Percentiles rank a stretch among this genome's conserved stretches.
Evolutionary conservation across 2,113 vertebrate genomes (phyloP).

Genomic region (Callithrix jacchus): DNA sequence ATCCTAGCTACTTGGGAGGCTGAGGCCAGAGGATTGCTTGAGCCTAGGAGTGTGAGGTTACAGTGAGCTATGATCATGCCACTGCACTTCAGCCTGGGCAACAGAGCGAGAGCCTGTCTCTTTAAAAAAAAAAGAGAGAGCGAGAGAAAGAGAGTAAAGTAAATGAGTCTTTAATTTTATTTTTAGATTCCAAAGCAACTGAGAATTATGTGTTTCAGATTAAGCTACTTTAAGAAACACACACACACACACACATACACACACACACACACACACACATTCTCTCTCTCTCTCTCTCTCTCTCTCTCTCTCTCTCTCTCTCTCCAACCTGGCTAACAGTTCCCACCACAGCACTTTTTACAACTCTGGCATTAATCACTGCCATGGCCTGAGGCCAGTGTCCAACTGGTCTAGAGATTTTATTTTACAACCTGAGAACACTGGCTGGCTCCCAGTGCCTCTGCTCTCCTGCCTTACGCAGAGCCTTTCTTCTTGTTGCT

Average conservation of each 20-base stretch:
- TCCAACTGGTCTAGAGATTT: constrained; percentile 76
- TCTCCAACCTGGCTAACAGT: constrained; percentile 48
- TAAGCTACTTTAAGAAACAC: constrained; percentile 66
- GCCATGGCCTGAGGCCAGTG: constrained; percentile 67
- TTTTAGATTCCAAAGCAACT: constrained; percentile 61
- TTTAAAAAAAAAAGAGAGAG: too few relatives aligned
- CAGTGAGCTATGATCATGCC: too few relatives aligned
- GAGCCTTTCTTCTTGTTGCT: constrained; percentile 65
- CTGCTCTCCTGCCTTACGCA: constrained; percentile 40
- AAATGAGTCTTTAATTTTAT: constrained; percentile 62
- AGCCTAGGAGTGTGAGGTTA: too few relatives aligned
- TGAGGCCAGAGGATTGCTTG: too few relatives aligned
- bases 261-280: neutral
- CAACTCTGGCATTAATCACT: constrained; percentile 74
- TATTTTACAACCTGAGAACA: constrained; percentile 79
- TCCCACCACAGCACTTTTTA: constrained; percentile 64
- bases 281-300: too few relatives aligned
- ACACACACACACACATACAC: neutral
- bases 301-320: too few relatives aligned
- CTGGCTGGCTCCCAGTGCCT: constrained; percentile 71
- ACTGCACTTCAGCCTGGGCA: too few relatives aligned
- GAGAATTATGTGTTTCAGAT: constrained; percentile 64
- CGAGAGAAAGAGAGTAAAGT: constrained; percentile 51
- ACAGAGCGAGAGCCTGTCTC: too few relatives aligned
- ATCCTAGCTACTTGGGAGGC: too few relatives aligned